phyloP scores from a whole-genome alignment of 2,888 invertebrate genomes.

The Synanthedon vespiformis region DNA sequence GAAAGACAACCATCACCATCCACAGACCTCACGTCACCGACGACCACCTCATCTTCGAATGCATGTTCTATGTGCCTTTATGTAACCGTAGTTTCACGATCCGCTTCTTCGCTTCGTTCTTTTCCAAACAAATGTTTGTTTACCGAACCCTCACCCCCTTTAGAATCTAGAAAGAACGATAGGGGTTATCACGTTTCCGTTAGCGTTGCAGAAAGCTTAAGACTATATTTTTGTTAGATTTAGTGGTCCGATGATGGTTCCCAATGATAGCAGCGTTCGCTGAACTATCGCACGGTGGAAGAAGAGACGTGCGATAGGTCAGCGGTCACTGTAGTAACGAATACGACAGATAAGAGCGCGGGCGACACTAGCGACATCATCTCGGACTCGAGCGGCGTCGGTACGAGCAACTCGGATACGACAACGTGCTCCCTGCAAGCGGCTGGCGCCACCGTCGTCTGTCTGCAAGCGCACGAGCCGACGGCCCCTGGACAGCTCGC shows the following conservation, averaged over 20 bases:
- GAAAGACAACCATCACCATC: conserved; percentile 64
- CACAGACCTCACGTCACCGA: conserved; percentile 32
- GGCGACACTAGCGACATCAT: conserved; percentile 92
- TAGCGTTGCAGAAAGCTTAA: too few species aligned
- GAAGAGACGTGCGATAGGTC: too few species aligned
- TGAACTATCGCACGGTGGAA: too few species aligned
- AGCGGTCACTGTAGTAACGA: too few species aligned
- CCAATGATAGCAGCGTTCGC: too few species aligned
- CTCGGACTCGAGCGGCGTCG: conserved; percentile 92
- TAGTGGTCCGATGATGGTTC: too few species aligned
- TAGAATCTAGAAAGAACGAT: not conserved
- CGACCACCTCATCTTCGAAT: conserved; percentile 16
- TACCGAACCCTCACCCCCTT: conserved; percentile 4
- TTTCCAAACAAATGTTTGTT: conserved; percentile 13
- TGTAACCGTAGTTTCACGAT: conserved; percentile 38
- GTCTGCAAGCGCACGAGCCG: conserved; percentile 84
- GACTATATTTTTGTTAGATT: too few species aligned
- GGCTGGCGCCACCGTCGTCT: conserved; percentile 84
- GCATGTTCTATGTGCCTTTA: conserved; percentile 55
- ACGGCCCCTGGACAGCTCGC: conserved; percentile 81
- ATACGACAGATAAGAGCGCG: conserved; percentile 87
- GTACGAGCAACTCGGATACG: conserved; percentile 89
- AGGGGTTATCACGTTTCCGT: not conserved
- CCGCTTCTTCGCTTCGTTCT: conserved; percentile 56
- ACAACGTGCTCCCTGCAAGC: conserved; percentile 81